Evolutionary conservation across 2,888 invertebrate species (phyloP), one percentile per base, ranked within the genome.

Genomic region (Hermaeophaga mercurialis): DNA sequence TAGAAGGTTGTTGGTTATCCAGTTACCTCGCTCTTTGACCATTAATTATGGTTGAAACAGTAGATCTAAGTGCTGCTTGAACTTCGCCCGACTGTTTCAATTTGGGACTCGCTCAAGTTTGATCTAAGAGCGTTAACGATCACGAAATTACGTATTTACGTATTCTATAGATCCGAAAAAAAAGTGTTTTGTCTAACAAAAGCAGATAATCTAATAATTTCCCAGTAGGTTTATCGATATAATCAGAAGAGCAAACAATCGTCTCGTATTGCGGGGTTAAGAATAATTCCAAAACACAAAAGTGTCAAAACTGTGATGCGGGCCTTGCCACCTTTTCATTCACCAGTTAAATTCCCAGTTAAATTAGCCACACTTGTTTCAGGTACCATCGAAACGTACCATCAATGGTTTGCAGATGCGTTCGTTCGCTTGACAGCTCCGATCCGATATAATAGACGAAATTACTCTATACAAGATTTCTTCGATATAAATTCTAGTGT

Each of bases 351-450:
- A 60, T 65, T 66, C 66, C 67, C 67, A 66, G 61, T 70, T 68
- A 73, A 75, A 75, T 75, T 75, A 73, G 74, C 75, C 66, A 67
- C 75, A 74, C 72, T 75, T 75, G 73, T 75, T 73, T 75, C 72
- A 74, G 72, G 71, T 70, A 73, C 57, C 45, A 53, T 60, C 46
- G 55, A 59, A 50, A 59, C n/a, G 66, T 67, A 28, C 33, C 45
- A 41, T 50, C 50, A 36, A 52, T 45, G 45, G 33, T 31, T 52
- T 24, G 67, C 68, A 68, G 72, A 70, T 68, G 70, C 58, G 61
- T 11, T 17, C 24, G 55, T 61, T 46, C 14, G 18, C 67, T 65
- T 72, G 73, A 71, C 73, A 72, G 73, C 68, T 47, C 34, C 7
- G 11, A 34, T 19, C 18, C 45, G 22, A 43, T 38, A 71, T 71